Conservation (phyloP, 2,888 invertebrate genomes). For the Apamea anceps region DNA sequence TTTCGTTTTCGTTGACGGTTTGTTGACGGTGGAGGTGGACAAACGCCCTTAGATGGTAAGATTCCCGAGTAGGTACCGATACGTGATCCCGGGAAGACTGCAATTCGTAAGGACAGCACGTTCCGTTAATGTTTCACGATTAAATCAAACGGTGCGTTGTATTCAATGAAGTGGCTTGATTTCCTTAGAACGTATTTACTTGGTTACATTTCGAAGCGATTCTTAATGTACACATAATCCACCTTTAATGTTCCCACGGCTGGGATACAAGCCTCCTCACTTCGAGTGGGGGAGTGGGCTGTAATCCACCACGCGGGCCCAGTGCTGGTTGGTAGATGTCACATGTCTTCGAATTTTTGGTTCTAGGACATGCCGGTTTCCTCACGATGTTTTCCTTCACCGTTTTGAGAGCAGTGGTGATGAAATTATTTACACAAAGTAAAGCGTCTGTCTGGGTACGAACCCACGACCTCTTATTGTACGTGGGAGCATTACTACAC, state of each 20-base stretch:
- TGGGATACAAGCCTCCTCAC: too few species aligned
- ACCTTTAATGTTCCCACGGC: too few species aligned
- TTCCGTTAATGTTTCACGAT: slow-evolving; percentile 26
- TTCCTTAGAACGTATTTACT: background rate
- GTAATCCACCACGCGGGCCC: too few species aligned
- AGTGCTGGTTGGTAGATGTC: too few species aligned
- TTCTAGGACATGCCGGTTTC: too few species aligned
- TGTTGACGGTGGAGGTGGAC: background rate
- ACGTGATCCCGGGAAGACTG: slow-evolving; percentile 2
- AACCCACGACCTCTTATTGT: background rate
- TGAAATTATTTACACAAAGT: too few species aligned
- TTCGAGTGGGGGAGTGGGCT: too few species aligned
- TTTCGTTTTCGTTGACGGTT: background rate
- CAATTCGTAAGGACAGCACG: slow-evolving; percentile 39
- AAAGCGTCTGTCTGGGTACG: too few species aligned
- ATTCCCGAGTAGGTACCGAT: background rate
- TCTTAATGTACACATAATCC: too few species aligned
- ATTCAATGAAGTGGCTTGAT: slow-evolving; percentile 10
- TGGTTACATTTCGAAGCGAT: background rate
- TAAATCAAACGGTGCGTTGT: slow-evolving; percentile 16
- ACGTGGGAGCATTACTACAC: background rate
- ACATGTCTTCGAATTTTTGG: too few species aligned
- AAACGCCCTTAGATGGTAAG: background rate
- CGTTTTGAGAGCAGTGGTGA: too few species aligned
- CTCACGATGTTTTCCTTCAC: too few species aligned